Base-by-base conservation (phyloP, 2,888 invertebrate genomes). In the Cheilosia pagana region DNA sequence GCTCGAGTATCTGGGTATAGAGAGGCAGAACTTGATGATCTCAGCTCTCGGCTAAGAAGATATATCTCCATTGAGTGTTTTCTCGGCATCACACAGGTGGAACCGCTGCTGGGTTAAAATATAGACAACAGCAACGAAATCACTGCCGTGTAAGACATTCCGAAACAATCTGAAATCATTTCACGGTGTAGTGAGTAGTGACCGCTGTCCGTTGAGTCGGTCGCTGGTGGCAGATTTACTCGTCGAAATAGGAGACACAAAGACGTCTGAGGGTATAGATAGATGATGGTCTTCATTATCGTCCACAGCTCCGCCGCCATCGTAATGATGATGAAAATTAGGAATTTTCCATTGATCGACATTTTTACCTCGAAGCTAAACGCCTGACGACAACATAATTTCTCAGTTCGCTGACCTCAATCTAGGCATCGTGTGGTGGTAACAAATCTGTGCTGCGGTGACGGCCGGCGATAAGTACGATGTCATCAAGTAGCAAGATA, bases 131-230 rank as follows among this genome's bases (percentile, higher is more conserved):
- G n/a, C 43, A 16, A 79, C 78, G 65, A 83, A 85, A 85, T 81
- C 75, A 85, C 45, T 63, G 75, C 81, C 68, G 53, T 77, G 53
- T 77, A 83, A 83, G 74, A 59, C 52, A 75, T 83, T 79, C 79
- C 79, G 65, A 74, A 81, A 81, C 75, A 81, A 81, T 68, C 78
- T 67, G 55, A 75, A 81, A 81, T 75, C 65, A 75, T 85, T 85
- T 85, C 83, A 85, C 83, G 83, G 83, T 85, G 57, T 70, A 23
- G 74, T 83, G 83, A 74, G 57, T 74, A 25, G 72, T 83, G 82
- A 79, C 83, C 63, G 35, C 45, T 52, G 77, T 55, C 60, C 55
- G 39, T 6, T 39, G 41, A 53, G 67, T 41, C 60, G 43, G 23
- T 59, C 31, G 53, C 45, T 50, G 21, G 52, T 31, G 25, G 43